These are phyloP conservation scores for Sympetrum striolatum DNA, from an alignment of 2,888 invertebrate species.

Conservation along the genomic window DNA sequence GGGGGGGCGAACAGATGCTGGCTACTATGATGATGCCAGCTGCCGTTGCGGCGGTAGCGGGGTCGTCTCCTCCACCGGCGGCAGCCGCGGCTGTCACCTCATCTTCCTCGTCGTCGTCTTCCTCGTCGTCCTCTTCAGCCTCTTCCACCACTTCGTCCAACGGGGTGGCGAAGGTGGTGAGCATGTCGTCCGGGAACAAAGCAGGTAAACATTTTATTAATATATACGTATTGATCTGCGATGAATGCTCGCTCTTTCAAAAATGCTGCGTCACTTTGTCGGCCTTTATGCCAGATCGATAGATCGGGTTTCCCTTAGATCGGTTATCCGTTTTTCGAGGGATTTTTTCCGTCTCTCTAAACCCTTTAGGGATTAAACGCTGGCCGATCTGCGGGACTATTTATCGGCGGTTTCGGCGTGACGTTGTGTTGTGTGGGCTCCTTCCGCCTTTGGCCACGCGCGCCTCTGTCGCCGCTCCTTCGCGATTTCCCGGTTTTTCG, in stretches of 20 bases:
- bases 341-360: no score
- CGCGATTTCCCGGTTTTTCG: no score
- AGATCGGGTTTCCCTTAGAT: neutral
- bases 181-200: conserved; percentile 40
- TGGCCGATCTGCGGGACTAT: neutral
- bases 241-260: neutral
- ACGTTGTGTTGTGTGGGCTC: neutral
- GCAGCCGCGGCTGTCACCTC: conserved; percentile 30
- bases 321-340: no score
- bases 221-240: neutral
- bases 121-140: conserved; percentile 16
- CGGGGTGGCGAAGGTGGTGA: conserved; percentile 42
- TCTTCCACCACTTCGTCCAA: conserved; percentile 39
- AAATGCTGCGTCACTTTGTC: neutral
- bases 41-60: conserved; percentile 41
- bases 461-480: no score
- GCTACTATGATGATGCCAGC: conserved; percentile 44
- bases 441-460: no score
- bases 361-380: neutral
- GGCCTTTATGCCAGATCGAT: neutral
- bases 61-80: conserved; percentile 32
- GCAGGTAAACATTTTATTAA: conserved; percentile 1
- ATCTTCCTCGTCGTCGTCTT: conserved; percentile 24
- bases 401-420: neutral
- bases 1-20: conserved; percentile 41